A percentile compares a stretch with the other conserved stretches of the same genome.
Evolutionary conservation across 1,140 invertebrate genomes (phyloP).

Genomic region (Apolygus lucorum): DNA sequence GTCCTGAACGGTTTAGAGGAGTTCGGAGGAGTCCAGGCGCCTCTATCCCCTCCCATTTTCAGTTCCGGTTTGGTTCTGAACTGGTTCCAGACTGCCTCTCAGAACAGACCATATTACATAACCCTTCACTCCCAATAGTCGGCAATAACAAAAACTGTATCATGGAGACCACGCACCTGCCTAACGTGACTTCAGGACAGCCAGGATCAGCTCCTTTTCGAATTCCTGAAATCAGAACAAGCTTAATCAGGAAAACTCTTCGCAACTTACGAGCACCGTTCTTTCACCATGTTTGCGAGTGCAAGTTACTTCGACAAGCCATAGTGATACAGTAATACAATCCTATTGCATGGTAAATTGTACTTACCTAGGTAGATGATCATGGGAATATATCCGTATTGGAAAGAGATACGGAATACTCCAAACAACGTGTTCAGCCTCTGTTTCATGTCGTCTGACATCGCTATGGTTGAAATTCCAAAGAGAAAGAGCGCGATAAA

Average conservation of each 20-base stretch:
- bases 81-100: no score
- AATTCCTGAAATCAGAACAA: neutral
- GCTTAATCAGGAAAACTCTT: neutral
- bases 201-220: conserved; percentile 1
- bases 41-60: no score
- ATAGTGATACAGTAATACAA: neutral
- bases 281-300: neutral
- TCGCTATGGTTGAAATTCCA: no score
- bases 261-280: neutral
- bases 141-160: no score
- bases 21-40: no score
- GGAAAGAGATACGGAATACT: neutral
- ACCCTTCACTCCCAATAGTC: no score
- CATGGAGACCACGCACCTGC: no score
- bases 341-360: neutral
- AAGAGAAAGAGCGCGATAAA: no score
- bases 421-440: neutral
- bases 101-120: no score
- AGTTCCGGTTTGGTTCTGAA: no score
- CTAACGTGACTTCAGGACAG: neutral
- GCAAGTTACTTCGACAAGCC: neutral
- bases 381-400: neutral
- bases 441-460: conserved; percentile 3
- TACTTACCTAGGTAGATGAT: conserved; percentile 2
- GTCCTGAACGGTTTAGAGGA: no score